phyloP scores from a whole-genome alignment of 2,888 invertebrate genomes.

The Plagodis dolabraria region DNA sequence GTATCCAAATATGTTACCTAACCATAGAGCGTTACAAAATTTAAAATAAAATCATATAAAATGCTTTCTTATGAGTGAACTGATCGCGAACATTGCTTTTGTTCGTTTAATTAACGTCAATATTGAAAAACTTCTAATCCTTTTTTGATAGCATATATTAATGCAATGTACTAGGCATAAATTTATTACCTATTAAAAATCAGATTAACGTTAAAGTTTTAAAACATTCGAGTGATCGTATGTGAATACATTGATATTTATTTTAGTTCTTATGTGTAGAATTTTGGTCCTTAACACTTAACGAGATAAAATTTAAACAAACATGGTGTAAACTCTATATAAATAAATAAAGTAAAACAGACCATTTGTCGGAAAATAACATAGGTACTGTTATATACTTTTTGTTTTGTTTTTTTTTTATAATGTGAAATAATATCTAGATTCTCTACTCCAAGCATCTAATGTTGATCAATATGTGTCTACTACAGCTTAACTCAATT shows the following conservation, averaged over 20 bases:
- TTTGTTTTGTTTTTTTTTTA: too few species aligned
- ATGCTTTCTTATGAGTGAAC: not conserved
- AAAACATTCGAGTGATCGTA: not conserved
- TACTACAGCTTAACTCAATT: too few species aligned
- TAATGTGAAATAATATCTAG: too few species aligned
- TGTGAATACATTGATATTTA: not conserved
- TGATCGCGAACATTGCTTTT: not conserved
- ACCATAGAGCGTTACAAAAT: slow-evolving; percentile 23
- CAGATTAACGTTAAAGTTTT: not conserved
- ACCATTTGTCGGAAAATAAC: too few species aligned
- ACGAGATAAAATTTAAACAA: not conserved
- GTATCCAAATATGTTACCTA: slow-evolving; percentile 21
- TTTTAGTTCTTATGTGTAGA: not conserved
- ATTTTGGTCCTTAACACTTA: slow-evolving; percentile 3
- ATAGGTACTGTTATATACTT: too few species aligned
- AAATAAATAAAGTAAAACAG: not conserved
- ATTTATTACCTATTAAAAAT: too few species aligned
- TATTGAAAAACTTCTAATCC: too few species aligned
- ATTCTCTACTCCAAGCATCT: too few species aligned
- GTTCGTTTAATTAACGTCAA: too few species aligned
- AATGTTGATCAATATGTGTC: too few species aligned
- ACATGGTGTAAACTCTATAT: not conserved
- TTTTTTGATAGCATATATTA: too few species aligned
- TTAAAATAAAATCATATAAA: slow-evolving; percentile 22
- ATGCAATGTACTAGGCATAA: too few species aligned